Evolutionary conservation across 1,140 invertebrate species (phyloP), one percentile per base, ranked within the genome.

Genomic region (Apis florea): DNA sequence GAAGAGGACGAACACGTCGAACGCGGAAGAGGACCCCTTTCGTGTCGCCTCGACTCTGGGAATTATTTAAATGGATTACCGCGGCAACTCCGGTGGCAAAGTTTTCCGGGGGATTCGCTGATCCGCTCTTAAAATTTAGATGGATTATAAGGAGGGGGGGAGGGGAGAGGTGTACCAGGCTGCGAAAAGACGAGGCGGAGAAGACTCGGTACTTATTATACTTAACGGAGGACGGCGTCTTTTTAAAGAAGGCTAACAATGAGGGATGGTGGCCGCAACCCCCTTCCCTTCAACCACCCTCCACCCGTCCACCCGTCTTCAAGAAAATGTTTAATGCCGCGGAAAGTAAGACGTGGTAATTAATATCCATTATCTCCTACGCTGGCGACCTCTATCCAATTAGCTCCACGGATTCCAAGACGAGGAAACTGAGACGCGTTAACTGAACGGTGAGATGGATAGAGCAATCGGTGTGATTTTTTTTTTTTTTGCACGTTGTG

Each of bases 21-120:
- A 83, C 76, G 83, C 83, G 85, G 80, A 85, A 88, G 84, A 88
- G 81, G 54, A 86, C 83, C 83, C 85, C 76, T 85, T 90, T 88
- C 87, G 47, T 88, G 89, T 90, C 87, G 89, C 83, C 89, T 84
- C 88, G 89, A 91, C 88, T 40, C 31, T 40, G 89, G 86, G 90
- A 93, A 93, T 93, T 92, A 93, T 93, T 93, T 92, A 93, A 93
- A 93, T 93, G 92, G 91, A 93, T 93, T 92, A 93, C 92, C 90
- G 80, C 89, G 81, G 76, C 84, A 87, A 90, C 88, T 88, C 82
- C 80, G 31, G 89, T 89, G 85, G 82, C 87, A 90, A 92, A 92
- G 89, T 92, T 92, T 90, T 89, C 87, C 87, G 82, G 89, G 83
- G 83, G 85, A 86, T 90, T 88, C 87, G 84, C 89, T 91, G 88